Conservation (phyloP, 64 coral and sea anemone species). For the Pocillopora verrucosa region DNA sequence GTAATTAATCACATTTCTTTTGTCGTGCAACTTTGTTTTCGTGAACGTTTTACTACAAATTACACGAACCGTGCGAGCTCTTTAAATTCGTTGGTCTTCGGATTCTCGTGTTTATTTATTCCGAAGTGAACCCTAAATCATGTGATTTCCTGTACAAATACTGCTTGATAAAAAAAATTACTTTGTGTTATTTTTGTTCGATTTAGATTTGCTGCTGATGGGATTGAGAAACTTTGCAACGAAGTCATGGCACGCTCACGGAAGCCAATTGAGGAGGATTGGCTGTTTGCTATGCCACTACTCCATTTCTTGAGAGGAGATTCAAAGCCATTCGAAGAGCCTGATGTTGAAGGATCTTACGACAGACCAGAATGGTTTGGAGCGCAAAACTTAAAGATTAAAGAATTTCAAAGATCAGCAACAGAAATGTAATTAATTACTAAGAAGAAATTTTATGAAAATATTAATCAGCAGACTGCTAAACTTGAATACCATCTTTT, state of each 20-base stretch:
- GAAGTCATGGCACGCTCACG: neutral
- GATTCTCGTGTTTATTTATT: too few species aligned
- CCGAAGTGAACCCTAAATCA: too few species aligned
- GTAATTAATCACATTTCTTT: too few species aligned
- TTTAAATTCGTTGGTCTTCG: too few species aligned
- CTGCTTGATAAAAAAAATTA: too few species aligned
- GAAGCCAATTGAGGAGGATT: neutral
- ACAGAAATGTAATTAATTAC: neutral
- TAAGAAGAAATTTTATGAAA: too few species aligned
- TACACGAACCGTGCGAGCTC: too few species aligned
- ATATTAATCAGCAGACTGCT: too few species aligned
- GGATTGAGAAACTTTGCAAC: conserved; percentile 16
- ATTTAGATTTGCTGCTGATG: neutral
- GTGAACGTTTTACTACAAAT: too few species aligned
- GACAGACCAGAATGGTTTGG: neutral
- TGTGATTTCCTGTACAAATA: too few species aligned
- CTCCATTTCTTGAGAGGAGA: conserved; percentile 59
- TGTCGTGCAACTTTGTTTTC: too few species aligned
- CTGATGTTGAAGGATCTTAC: neutral
- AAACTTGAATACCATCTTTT: too few species aligned
- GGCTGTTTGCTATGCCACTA: conserved; percentile 42
- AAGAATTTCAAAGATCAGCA: neutral
- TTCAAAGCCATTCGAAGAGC: conserved; percentile 48
- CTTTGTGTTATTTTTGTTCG: neutral
- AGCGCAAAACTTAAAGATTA: conserved; percentile 1